Conservation (phyloP, 1,140 invertebrate genomes). For the Diploscapter pachys region DNA sequence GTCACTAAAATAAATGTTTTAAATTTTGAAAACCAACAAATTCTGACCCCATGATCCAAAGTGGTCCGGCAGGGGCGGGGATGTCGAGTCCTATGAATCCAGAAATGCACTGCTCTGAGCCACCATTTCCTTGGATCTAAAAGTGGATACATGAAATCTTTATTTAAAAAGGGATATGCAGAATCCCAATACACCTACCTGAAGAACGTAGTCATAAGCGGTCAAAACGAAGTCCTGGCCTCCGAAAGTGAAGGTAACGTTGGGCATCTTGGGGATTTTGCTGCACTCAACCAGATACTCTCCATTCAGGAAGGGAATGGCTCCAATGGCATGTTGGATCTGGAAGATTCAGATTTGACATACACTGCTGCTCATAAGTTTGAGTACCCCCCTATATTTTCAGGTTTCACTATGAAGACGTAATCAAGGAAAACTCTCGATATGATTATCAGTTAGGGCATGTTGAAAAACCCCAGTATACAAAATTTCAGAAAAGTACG, state of each 20-base stretch:
- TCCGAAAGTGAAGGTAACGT: constrained; percentile 73
- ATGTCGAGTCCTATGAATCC: constrained; percentile 94
- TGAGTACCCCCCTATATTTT: no score
- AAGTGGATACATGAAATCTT: no score
- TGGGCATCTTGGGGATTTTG: constrained; percentile 68
- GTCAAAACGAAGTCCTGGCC: constrained; percentile 70
- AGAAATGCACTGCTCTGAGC: constrained; percentile 72
- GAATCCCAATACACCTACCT: not conserved
- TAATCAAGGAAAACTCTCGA: no score
- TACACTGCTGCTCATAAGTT: no score
- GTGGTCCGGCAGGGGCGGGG: constrained; percentile 80
- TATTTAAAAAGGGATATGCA: no score
- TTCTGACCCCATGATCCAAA: constrained; percentile 84
- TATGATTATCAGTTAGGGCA: no score
- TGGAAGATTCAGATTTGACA: not conserved
- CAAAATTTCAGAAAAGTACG: no score
- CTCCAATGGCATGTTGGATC: constrained; percentile 53
- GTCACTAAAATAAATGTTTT: constrained; percentile 55
- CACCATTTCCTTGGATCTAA: constrained; percentile 36
- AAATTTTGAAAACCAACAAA: constrained; percentile 61
- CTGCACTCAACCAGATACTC: constrained; percentile 61
- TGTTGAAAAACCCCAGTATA: no score
- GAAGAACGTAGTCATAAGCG: constrained; percentile 9
- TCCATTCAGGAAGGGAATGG: constrained; percentile 21
- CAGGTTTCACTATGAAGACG: no score